Evolutionary conservation across 2,797 vertebrate species (phyloP), one percentile per base, ranked within the genome.

Genomic region (Vultur gryphus): DNA sequence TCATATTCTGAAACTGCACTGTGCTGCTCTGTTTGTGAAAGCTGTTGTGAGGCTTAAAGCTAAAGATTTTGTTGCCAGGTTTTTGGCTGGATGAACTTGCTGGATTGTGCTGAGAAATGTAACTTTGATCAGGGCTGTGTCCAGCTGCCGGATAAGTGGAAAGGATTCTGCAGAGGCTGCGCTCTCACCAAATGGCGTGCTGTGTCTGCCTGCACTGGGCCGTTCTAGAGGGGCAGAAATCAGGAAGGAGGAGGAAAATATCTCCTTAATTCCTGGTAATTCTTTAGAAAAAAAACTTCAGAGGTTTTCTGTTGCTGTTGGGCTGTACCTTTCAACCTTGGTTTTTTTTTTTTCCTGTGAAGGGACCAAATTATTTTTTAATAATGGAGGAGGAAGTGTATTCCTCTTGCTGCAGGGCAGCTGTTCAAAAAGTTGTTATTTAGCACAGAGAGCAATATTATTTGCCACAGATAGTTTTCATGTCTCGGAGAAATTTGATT

Each of bases 141-240:
- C 85, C 90, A 95, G 92, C 95, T 95, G 94, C 69, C 93, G 83
- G 61, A 4, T 71, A 57, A 88, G 49, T 81, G 43, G 85, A 85
- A 92, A 83, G 49, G 67, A 59, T 87, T 94, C 49, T 59, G 18
- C 54, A 49, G 82, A 75, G 44, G 76, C 55, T 7, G 61, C 1
- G 3, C 21, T 87, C 58, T 91, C 54, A 26, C 62, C 41, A 62
- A 13, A 16, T 72, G 43, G 20, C 3, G 7, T 33, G 19, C 31
- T 54, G 4, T 92, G 33, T 67, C 77, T 90, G 83, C 59, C 48
- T 79, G 33, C 33, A 11, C n/a, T 65, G 13, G 17, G 31, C 66
- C 33, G 4, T 70, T 52, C 35, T 70, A 39, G 58, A 84, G 19
- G 24, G 23, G 28, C 8, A 23, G 43, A 81, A 92, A 54, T 61